Percentiles rank a stretch among this genome's conserved stretches.
These are phyloP conservation scores for Sipha flava DNA, from an alignment of 1,140 invertebrate species.

Conservation along the genomic window DNA sequence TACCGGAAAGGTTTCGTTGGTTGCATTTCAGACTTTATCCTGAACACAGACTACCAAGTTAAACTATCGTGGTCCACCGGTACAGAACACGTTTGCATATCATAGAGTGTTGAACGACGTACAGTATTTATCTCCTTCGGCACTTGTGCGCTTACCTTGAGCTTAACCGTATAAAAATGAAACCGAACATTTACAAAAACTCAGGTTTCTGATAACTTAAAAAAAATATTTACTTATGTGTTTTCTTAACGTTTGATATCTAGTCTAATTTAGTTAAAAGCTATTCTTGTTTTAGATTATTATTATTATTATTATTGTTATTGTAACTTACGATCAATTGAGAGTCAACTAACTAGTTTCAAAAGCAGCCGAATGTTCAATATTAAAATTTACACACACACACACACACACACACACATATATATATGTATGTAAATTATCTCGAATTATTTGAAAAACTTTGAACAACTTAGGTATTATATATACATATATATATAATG, in stretches of 20 bases:
- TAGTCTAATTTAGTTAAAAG: conserved; percentile 15
- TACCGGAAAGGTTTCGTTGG: conserved; percentile 66
- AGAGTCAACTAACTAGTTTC: not conserved
- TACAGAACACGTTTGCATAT: conserved; percentile 19
- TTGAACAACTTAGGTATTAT: too few species aligned
- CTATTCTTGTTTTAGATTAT: not conserved
- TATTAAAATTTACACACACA: too few species aligned
- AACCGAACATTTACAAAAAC: not conserved
- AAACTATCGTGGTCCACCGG: conserved; percentile 45
- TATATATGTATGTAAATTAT: too few species aligned
- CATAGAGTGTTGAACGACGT: not conserved
- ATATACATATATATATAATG: too few species aligned
- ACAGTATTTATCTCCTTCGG: not conserved
- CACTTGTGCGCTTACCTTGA: conserved; percentile 3
- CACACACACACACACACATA: too few species aligned
- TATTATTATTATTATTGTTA: not conserved
- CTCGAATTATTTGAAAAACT: too few species aligned
- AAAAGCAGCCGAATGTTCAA: not conserved
- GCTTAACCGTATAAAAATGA: not conserved
- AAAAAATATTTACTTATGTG: not conserved
- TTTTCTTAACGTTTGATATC: not conserved
- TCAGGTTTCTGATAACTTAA: not conserved
- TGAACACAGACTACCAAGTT: conserved; percentile 68
- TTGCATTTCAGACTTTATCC: conserved; percentile 68
- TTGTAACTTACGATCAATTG: not conserved